Conservation (phyloP, 2,888 invertebrate species). For the Pseudoips prasinana region DNA sequence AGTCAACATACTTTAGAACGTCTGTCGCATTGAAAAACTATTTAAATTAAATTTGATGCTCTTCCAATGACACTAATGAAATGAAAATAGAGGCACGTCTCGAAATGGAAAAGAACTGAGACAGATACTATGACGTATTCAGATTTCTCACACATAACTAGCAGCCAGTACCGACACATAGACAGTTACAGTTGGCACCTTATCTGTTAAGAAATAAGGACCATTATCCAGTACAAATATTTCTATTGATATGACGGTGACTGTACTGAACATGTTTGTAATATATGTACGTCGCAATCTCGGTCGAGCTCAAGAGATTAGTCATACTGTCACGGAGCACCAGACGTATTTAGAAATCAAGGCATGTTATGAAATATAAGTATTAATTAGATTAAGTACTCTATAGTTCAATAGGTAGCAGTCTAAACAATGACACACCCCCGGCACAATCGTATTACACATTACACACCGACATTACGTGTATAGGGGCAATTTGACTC, state of each 20-base stretch:
- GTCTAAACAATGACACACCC: constrained; percentile 60
- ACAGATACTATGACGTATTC: not conserved
- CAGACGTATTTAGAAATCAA: constrained; percentile 32
- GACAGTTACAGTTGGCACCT: too few species aligned
- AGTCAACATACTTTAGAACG: too few species aligned
- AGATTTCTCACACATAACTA: too few species aligned
- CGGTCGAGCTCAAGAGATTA: constrained; percentile 15
- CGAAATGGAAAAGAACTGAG: not conserved
- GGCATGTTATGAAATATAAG: constrained; percentile 32
- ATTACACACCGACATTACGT: constrained; percentile 30
- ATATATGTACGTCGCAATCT: constrained; percentile 7
- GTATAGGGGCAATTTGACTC: constrained; percentile 34
- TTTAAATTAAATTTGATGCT: too few species aligned
- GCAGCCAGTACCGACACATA: too few species aligned
- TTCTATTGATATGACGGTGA: too few species aligned
- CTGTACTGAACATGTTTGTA: too few species aligned
- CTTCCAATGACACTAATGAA: too few species aligned
- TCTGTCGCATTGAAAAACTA: too few species aligned
- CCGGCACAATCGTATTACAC: constrained; percentile 33
- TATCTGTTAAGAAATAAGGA: too few species aligned
- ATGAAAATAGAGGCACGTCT: not conserved
- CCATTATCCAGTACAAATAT: too few species aligned
- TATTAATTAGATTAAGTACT: constrained; percentile 23
- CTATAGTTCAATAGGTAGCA: constrained; percentile 35
- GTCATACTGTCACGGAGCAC: constrained; percentile 20